Conservation (phyloP, 2,113 vertebrate species). For the Rissa tridactyla region DNA sequence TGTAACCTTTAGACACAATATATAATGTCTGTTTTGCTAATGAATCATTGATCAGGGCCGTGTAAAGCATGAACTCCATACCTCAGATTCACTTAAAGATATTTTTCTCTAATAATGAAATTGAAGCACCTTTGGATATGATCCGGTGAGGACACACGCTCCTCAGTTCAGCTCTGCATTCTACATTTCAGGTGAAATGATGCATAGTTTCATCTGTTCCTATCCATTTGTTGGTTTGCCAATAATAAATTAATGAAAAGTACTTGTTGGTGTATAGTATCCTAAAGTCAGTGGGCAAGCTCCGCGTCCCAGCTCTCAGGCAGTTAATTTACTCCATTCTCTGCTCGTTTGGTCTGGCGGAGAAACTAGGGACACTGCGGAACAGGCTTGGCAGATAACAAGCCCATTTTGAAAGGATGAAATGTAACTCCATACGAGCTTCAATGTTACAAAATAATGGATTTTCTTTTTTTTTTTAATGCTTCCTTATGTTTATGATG, state of each 20-base stretch:
- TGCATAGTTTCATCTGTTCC: not conserved
- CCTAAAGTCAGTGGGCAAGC: not conserved
- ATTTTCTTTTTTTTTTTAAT: not conserved
- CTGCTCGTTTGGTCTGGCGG: not conserved
- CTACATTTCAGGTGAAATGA: not conserved
- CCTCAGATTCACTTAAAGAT: not conserved
- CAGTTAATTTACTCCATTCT: not conserved
- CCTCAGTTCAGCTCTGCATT: not conserved
- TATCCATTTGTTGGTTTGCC: not conserved
- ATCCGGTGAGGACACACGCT: rapidly evolving
- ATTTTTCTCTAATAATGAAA: not conserved
- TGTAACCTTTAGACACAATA: not conserved
- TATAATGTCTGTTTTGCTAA: not conserved
- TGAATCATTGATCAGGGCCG: not conserved
- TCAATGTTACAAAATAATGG: not conserved
- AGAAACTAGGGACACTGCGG: not conserved
- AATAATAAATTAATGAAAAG: not conserved
- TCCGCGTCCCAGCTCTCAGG: not conserved
- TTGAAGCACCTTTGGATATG: not conserved
- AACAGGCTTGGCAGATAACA: not conserved
- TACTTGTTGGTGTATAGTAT: not conserved
- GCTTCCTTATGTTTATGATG: not conserved
- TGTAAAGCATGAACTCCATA: not conserved
- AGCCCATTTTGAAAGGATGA: not conserved
- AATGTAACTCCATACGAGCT: not conserved